A percentile compares a stretch with the other conserved stretches of the same genome.
These are phyloP conservation scores for Cettia cetti DNA, from an alignment of 2,113 vertebrate species.

Conservation along the genomic window DNA sequence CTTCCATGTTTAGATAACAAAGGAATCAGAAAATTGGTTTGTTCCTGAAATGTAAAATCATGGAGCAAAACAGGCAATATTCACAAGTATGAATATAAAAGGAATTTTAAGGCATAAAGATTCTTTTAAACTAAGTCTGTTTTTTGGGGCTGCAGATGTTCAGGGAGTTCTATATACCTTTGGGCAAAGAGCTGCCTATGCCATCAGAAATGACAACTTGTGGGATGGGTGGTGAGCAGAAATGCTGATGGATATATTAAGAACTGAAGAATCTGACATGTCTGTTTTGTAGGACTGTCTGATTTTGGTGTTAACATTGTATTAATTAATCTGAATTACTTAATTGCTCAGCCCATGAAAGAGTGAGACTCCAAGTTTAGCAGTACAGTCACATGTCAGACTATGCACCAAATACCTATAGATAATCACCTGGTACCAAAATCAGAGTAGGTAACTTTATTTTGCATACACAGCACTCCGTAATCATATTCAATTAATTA, in stretches of 20 bases:
- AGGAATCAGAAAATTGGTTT: not conserved
- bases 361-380: not conserved
- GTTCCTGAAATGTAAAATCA: not conserved
- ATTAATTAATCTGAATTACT: not conserved
- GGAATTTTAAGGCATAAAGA: not conserved
- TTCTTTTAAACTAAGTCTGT: not conserved
- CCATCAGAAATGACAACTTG: not conserved
- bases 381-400: rapidly evolving
- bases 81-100: not conserved
- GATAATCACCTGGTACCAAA: not conserved
- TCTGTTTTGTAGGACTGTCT: not conserved
- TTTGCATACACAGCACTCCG: not conserved
- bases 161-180: not conserved
- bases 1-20: not conserved
- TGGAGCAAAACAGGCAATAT: not conserved
- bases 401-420: not conserved
- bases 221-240: not conserved
- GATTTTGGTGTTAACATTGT: not conserved
- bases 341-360: not conserved
- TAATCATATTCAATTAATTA: not conserved
- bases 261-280: not conserved
- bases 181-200: not conserved
- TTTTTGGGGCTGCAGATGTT: not conserved
- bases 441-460: not conserved
- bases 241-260: not conserved